A percentile compares a stretch with the other conserved stretches of the same genome.
These are phyloP conservation scores for Ctenochaetus hawaiiensis DNA, from an alignment of 2,797 vertebrate genomes.

Conservation along the genomic window DNA sequence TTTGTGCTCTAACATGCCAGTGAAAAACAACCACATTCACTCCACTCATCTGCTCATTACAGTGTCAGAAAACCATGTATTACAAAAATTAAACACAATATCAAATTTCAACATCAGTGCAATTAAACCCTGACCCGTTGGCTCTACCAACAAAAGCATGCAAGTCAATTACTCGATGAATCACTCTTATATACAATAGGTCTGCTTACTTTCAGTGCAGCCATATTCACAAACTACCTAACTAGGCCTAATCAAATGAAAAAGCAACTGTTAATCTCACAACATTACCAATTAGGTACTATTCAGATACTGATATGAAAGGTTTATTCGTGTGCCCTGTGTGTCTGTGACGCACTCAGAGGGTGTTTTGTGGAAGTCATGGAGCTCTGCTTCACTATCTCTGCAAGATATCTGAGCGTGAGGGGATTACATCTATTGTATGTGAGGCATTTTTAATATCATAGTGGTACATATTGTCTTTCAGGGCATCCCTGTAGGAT, in stretches of 20 bases:
- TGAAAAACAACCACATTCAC: constrained; percentile 74
- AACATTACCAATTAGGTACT: constrained; percentile 55
- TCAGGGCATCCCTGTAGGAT: constrained; percentile 38
- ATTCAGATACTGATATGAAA: constrained; percentile 62
- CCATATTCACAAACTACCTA: constrained; percentile 63
- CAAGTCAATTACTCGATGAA: constrained; percentile 73
- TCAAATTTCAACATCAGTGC: constrained; percentile 83
- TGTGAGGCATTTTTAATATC: constrained; percentile 53
- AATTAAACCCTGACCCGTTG: constrained; percentile 83
- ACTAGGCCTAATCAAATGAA: constrained; percentile 58
- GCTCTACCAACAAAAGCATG: constrained; percentile 84
- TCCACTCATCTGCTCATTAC: constrained; percentile 69
- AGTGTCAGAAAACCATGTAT: constrained; percentile 62
- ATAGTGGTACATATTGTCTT: constrained; percentile 36
- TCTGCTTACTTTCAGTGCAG: constrained; percentile 66
- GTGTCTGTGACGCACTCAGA: constrained; percentile 46
- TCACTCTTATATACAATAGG: constrained; percentile 77
- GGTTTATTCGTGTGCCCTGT: constrained; percentile 57
- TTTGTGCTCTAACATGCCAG: constrained; percentile 75
- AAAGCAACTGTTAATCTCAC: constrained; percentile 61
- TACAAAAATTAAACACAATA: constrained; percentile 75
- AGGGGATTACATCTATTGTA: constrained; percentile 42
- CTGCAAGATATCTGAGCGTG: constrained; percentile 48
- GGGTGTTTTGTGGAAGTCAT: constrained; percentile 42
- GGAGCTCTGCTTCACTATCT: constrained; percentile 43